Evolutionary conservation across 2,888 invertebrate species (phyloP).

Genomic region (Meiosimyza platycephala): DNA sequence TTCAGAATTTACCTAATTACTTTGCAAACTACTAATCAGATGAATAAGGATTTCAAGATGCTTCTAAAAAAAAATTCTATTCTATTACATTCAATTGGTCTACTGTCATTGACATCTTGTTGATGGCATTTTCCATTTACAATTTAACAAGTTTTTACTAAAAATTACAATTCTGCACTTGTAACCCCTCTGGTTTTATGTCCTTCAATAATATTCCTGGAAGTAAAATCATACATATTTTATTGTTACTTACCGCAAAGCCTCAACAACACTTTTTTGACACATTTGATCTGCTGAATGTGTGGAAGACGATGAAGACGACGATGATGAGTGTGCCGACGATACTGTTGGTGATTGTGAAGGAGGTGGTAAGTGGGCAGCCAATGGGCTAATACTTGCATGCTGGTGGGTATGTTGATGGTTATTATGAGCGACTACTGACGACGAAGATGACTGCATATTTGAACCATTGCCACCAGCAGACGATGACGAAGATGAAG

Average conservation of each 20-base stretch:
- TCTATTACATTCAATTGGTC: too few species aligned
- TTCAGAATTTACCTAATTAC: too few species aligned
- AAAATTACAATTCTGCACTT: background rate
- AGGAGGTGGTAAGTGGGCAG: conserved; percentile 54
- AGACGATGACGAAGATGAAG: conserved; percentile 37
- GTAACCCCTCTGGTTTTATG: background rate
- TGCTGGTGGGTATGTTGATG: conserved; percentile 46
- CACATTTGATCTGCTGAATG: conserved; percentile 59
- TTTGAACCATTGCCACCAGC: conserved; percentile 20
- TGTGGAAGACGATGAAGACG: conserved; percentile 54
- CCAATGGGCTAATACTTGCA: conserved; percentile 39
- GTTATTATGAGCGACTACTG: conserved; percentile 32
- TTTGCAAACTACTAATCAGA: too few species aligned
- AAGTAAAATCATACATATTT: background rate
- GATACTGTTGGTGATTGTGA: conserved; percentile 58
- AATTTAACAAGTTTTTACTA: too few species aligned
- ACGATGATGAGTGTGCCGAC: conserved; percentile 44
- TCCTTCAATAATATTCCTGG: background rate
- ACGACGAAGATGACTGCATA: conserved; percentile 11
- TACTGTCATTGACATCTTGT: too few species aligned
- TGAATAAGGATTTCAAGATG: too few species aligned
- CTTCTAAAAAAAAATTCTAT: too few species aligned
- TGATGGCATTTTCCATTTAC: too few species aligned
- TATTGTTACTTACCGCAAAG: conserved; percentile 55
- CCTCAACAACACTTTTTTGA: conserved; percentile 62